Evolutionary conservation across 2,113 vertebrate genomes (phyloP).

Genomic region (Enhydra lutris): DNA sequence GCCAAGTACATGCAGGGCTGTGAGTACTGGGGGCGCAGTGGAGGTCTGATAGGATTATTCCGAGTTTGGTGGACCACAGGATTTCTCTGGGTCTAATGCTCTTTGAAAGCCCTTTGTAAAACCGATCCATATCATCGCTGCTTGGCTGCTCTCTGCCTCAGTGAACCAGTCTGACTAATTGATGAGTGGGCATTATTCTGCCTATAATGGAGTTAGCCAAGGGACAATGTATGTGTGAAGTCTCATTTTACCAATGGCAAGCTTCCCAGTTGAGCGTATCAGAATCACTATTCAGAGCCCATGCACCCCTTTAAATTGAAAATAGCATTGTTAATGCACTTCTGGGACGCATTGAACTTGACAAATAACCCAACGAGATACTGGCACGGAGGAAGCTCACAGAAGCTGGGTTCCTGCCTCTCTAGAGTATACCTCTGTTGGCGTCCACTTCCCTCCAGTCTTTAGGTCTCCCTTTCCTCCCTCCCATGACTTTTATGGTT

Average conservation of each 20-base stretch:
- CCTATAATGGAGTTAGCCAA: neutral
- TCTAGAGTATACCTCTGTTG: neutral
- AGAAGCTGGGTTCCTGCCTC: neutral
- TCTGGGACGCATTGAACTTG: slow-evolving; percentile 33
- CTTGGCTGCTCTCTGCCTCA: neutral
- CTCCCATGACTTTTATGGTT: neutral
- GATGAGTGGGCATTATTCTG: neutral
- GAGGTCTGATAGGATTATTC: neutral
- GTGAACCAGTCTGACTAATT: slow-evolving; percentile 18
- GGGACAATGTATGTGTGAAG: neutral
- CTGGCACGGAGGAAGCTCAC: neutral
- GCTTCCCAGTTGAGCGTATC: neutral
- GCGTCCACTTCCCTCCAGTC: neutral
- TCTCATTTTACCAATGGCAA: slow-evolving; percentile 48
- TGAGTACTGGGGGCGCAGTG: neutral
- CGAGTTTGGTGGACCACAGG: neutral
- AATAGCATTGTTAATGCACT: fast-evolving
- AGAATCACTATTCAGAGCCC: neutral
- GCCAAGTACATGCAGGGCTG: neutral
- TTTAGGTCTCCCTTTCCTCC: neutral
- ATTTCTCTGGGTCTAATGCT: neutral
- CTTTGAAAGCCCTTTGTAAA: neutral
- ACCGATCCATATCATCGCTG: fast-evolving
- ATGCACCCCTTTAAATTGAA: fast-evolving
- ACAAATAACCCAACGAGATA: slow-evolving; percentile 42